Conservation (phyloP, 2,113 vertebrate genomes). For the Cebidichthys violaceus region DNA sequence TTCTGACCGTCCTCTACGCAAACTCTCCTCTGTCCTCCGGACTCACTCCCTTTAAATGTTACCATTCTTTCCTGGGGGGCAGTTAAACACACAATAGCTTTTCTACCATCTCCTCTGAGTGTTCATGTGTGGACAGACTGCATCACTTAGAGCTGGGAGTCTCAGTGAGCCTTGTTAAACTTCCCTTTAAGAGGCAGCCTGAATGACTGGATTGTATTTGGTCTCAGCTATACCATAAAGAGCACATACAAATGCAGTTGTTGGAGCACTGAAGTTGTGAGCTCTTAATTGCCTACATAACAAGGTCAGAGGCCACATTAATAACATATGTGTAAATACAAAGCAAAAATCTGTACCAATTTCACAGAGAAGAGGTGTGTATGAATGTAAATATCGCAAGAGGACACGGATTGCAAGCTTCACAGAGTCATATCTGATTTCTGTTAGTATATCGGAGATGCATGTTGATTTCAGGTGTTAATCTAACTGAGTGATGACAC, state of each 20-base stretch:
- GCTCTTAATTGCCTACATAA: neutral
- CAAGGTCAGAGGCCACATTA: constrained; percentile 5
- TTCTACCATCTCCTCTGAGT: constrained; percentile 47
- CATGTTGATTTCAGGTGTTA: constrained; percentile 17
- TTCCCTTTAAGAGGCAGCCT: constrained; percentile 38
- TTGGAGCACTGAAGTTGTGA: constrained; percentile 7
- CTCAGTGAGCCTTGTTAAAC: constrained; percentile 55
- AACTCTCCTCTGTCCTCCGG: constrained; percentile 34
- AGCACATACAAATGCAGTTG: neutral
- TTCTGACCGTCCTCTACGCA: constrained; percentile 57
- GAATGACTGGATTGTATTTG: constrained; percentile 21
- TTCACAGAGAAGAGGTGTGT: neutral
- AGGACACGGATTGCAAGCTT: neutral
- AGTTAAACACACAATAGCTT: constrained; percentile 42
- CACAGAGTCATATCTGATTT: neutral
- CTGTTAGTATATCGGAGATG: neutral
- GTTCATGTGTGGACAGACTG: constrained; percentile 21
- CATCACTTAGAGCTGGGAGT: constrained; percentile 32
- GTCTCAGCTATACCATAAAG: neutral
- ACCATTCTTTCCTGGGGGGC: constrained; percentile 36
- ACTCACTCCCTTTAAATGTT: constrained; percentile 61
- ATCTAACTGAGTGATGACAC: constrained; percentile 1
- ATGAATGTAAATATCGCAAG: neutral
- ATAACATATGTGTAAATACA: neutral
- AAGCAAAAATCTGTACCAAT: neutral